Conservation (phyloP, 2,888 invertebrate species). For the Tetranychus piercei region DNA sequence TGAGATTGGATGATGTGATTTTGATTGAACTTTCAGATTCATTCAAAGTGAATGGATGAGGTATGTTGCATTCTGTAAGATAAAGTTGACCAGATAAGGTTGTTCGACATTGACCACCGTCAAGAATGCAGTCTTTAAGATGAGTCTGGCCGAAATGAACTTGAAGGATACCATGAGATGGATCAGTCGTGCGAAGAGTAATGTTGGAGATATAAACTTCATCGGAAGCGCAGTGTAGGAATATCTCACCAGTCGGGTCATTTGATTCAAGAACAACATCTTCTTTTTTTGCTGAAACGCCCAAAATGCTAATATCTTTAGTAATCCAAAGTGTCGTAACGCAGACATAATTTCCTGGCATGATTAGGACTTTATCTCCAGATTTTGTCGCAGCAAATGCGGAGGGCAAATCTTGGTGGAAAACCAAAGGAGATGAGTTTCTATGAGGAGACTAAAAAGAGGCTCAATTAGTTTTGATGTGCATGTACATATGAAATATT, state of each 20-base stretch:
- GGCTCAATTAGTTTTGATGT: neutral
- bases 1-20: neutral
- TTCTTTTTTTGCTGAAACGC: slow-evolving; percentile 18
- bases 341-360: slow-evolving; percentile 26
- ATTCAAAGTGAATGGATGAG: neutral
- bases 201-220: slow-evolving; percentile 22
- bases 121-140: slow-evolving; percentile 22
- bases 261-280: slow-evolving; percentile 23
- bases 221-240: slow-evolving; percentile 22
- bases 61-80: neutral
- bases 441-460: neutral
- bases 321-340: slow-evolving; percentile 27
- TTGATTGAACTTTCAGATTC: neutral
- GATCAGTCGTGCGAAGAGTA: slow-evolving; percentile 19
- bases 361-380: slow-evolving; percentile 26
- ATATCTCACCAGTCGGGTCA: slow-evolving; percentile 24
- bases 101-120: slow-evolving; percentile 14
- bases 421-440: slow-evolving; percentile 17
- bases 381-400: slow-evolving; percentile 23
- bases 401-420: slow-evolving; percentile 22
- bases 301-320: slow-evolving; percentile 24
- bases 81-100: neutral
- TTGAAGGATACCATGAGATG: slow-evolving; percentile 22
- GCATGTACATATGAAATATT: neutral
- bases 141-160: slow-evolving; percentile 23